Percentiles rank a stretch among this genome's conserved stretches.
Conservation (phyloP, 2,888 invertebrate genomes). For the Bembecia ichneumoniformis region DNA sequence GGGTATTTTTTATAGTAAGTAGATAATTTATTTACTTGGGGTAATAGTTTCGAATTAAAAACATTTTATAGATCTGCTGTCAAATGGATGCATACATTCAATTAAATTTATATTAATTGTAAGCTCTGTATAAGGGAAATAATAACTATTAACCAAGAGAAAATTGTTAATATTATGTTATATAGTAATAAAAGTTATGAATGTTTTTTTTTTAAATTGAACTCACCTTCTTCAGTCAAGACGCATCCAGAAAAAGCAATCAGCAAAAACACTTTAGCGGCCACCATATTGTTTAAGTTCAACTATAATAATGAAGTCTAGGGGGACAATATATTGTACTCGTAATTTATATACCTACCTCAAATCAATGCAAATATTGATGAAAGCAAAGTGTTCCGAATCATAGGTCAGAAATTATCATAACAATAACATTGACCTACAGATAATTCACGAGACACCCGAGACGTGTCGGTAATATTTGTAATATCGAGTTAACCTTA, state of each 20-base stretch:
- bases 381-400: slow-evolving; percentile 18
- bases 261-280: slow-evolving; percentile 10
- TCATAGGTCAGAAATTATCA: slow-evolving; percentile 33
- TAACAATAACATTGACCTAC: neutral
- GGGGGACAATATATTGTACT: neutral
- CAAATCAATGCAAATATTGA: slow-evolving; percentile 4
- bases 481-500: too few relatives aligned
- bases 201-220: neutral
- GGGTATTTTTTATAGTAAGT: too few relatives aligned
- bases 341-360: neutral
- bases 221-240: slow-evolving; percentile 13
- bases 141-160: too few relatives aligned
- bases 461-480: neutral
- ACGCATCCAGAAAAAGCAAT: slow-evolving; percentile 13
- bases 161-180: too few relatives aligned
- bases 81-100: too few relatives aligned
- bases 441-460: neutral
- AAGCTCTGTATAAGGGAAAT: too few relatives aligned
- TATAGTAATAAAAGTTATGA: too few relatives aligned
- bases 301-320: slow-evolving; percentile 7
- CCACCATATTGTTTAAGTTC: slow-evolving; percentile 11
- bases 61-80: too few relatives aligned
- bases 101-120: too few relatives aligned
- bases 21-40: too few relatives aligned
- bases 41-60: too few relatives aligned